These are phyloP conservation scores for Parapristionchus giblindavisi DNA, from an alignment of 2,888 invertebrate species.

Conservation along the genomic window DNA sequence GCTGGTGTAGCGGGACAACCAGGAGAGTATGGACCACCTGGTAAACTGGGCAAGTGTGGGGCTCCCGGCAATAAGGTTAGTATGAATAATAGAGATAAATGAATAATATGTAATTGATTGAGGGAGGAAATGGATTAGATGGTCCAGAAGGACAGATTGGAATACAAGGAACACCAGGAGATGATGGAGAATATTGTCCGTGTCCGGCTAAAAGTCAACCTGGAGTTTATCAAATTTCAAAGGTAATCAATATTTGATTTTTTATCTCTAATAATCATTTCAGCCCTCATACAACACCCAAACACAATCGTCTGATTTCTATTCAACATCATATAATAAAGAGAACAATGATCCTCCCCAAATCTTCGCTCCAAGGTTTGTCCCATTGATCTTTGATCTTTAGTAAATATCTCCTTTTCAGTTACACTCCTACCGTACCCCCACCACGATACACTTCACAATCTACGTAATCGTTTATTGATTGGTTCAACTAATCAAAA, in stretches of 20 bases:
- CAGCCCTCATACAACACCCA: too few relatives aligned
- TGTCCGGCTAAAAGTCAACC: conserved; percentile 24
- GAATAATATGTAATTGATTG: background rate
- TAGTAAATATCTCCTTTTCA: background rate
- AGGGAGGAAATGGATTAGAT: background rate
- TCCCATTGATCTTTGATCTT: too few relatives aligned
- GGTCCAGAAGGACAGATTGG: background rate
- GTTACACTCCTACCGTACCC: background rate
- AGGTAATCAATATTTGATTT: background rate
- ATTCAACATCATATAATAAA: background rate
- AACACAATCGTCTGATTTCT: too few relatives aligned
- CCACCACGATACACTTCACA: too few relatives aligned
- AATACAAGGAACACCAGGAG: background rate
- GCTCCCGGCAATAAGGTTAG: background rate
- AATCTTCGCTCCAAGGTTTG: too few relatives aligned
- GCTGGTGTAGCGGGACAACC: background rate
- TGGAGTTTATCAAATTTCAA: conserved; percentile 3
- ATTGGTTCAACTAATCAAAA: conserved; percentile 19
- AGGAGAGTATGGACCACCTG: conserved; percentile 4
- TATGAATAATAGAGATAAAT: background rate
- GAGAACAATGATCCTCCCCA: background rate
- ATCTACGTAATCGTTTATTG: too few relatives aligned
- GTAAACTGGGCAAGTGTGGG: background rate
- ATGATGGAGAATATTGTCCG: conserved; percentile 20
- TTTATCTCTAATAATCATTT: background rate